Evolutionary conservation across 2,113 vertebrate species (phyloP), one percentile per base, ranked within the genome.

Genomic region (Hiodon tergisus): DNA sequence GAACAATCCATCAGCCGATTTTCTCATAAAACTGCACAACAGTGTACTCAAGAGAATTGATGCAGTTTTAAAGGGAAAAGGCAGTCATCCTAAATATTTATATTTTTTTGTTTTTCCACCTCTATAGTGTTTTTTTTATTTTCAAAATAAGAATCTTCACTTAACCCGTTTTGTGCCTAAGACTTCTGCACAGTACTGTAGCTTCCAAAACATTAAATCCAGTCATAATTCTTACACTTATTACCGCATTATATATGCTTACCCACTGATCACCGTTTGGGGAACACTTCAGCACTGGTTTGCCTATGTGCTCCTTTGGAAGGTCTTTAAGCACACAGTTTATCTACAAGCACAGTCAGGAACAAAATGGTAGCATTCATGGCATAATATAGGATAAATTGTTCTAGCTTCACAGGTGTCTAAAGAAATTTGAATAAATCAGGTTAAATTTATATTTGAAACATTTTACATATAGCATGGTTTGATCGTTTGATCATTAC

Each of bases 221-320:
- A 69, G 17, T 8, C 17, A 14, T 16, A 55, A 31, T 31, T 31
- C 31, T 31, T 31, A 31, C 3, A 31, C 3, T 61, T n/a, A 55
- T 67, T 69, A 53, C 47, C 0, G 9, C 6, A 55, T 60, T 54
- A 9, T 0, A 50, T 59, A 60, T 53, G 63, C 91, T 85, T 85
- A 98, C 96, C 94, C 88, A 91, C 75, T 97, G 94, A 51, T 96
- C 92, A 67, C 80, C 79, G 88, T 72, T 90, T 77, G 96, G 90
- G 77, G 91, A 80, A 10, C 83, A 86, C 86, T 91, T 94, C 54
- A 98, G 80, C 67, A 94, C 88, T 0, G 95, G 92, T 59, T 89
- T 90, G 78, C 92, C 94, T 76, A 92, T 67, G 2, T 88, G 86
- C 59, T 81, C 89, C 47, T 85, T 85, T 61, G 95, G 93, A 82